Evolutionary conservation across 35 echinoderm and acorn worm species (phyloP), one percentile per base, ranked within the genome.

Genomic region (Ophiothrix spiculata): DNA sequence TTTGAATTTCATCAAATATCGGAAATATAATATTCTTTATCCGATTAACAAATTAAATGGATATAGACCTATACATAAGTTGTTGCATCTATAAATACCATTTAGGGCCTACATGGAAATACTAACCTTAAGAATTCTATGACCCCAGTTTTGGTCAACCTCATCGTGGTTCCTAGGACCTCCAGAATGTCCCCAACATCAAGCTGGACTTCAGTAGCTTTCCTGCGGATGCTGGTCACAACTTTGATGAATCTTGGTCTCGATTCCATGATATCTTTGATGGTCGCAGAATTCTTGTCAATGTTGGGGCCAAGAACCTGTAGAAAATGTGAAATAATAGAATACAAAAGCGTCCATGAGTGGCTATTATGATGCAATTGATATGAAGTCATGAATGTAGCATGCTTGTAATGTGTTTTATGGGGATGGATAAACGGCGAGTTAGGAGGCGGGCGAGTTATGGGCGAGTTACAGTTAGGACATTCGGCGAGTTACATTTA

Each of bases 221-320:
- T 69, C 3, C 60, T 15, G 3, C 60, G 60, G 4, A 69, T n/a
- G 25, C 10, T 69, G 17, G 8, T n/a, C 60, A 69, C 4, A 25
- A 69, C 60, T n/a, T 69, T 69, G 60, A 69, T 69, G 60, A 25
- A 69, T 69, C 60, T 69, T 69, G 60, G 60, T 28, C 17, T 69
- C 3, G 60, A 69, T 28, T 69, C 29, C 60, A 69, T 25, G 25
- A 69, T 69, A 28, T 69, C 60, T 10, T n/a, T n/a, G 29, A 69
- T 69, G 8, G 16, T 69, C 23, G 25, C 29, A 28, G 60, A 6
- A 15, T 69, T 15, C 60, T 1, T n/a, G 23, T 10, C 25, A 69
- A n/a, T n/a, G n/a, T n/a, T n/a, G n/a, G n/a, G n/a, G n/a, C n/a
- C n/a, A n/a, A n/a, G n/a, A n/a, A n/a, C n/a, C n/a, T n/a, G n/a